Percentiles rank a stretch among this genome's conserved stretches.
phyloP scores from a whole-genome alignment of 2,113 vertebrate genomes.

The Nettapus auritus region DNA sequence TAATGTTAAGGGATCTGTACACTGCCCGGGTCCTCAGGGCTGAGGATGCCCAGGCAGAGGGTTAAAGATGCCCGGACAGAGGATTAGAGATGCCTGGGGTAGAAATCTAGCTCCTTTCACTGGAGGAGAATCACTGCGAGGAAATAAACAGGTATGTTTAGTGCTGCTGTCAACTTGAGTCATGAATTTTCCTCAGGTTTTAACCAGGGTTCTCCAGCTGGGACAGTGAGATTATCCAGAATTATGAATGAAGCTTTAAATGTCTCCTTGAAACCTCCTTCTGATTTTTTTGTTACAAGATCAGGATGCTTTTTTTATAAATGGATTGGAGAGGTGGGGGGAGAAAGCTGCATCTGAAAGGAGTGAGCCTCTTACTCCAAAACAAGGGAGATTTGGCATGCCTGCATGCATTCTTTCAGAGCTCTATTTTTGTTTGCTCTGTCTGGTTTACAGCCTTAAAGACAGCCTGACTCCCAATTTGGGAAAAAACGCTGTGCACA shows the following conservation, averaged over 20 bases:
- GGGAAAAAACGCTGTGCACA: constrained; percentile 37
- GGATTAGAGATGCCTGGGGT: background rate
- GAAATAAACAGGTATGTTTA: background rate
- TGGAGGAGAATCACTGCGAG: background rate
- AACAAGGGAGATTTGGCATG: constrained; percentile 37
- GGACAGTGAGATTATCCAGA: background rate
- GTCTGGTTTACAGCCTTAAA: constrained; percentile 48
- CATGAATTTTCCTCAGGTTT: background rate
- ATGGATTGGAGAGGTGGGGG: background rate
- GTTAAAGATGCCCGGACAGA: background rate
- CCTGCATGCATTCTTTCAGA: constrained; percentile 18
- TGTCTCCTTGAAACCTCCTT: background rate
- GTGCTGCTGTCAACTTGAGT: background rate
- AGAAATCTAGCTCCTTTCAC: background rate
- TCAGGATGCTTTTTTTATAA: background rate
- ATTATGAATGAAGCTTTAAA: constrained; percentile 23
- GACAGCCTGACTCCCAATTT: constrained; percentile 48
- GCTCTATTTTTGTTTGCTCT: constrained; percentile 66
- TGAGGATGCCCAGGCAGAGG: background rate
- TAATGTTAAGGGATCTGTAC: background rate
- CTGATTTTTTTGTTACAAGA: background rate
- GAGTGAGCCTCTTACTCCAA: background rate
- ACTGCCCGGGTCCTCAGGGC: fast-evolving
- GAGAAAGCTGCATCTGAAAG: background rate
- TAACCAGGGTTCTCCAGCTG: background rate